Evolutionary conservation across 2,113 vertebrate species (phyloP).

Genomic region (Emydocephalus ijimae): DNA sequence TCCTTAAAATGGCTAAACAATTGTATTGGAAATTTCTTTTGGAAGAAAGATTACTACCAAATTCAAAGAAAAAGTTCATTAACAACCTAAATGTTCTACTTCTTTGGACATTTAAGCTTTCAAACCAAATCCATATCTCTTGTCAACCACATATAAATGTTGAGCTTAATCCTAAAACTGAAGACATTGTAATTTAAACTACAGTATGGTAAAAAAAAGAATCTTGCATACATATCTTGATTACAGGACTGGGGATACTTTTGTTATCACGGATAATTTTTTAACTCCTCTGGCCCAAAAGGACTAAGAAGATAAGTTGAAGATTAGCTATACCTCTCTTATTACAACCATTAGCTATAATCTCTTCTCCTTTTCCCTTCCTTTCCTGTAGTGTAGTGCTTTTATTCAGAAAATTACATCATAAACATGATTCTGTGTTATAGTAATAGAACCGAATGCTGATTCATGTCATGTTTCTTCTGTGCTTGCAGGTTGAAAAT

Average conservation of each 20-base stretch:
- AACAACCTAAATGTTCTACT: not conserved
- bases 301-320: not conserved
- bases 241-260: not conserved
- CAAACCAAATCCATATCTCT: not conserved
- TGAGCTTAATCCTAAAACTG: not conserved
- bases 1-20: not conserved
- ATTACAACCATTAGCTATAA: not conserved
- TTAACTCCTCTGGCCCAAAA: not conserved
- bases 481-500: conserved; percentile 88
- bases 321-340: not conserved
- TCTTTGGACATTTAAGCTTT: not conserved
- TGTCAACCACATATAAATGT: not conserved
- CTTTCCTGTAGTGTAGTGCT: not conserved
- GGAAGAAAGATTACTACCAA: not conserved
- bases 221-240: not conserved
- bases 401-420: not conserved
- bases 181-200: not conserved
- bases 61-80: not conserved
- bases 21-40: not conserved
- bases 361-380: not conserved
- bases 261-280: not conserved
- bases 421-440: not conserved
- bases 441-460: not conserved
- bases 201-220: not conserved
- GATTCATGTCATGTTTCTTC: not conserved